Evolutionary conservation across 2,113 vertebrate species (phyloP), one percentile per base, ranked within the genome.

Genomic region (Saguinus midas): DNA sequence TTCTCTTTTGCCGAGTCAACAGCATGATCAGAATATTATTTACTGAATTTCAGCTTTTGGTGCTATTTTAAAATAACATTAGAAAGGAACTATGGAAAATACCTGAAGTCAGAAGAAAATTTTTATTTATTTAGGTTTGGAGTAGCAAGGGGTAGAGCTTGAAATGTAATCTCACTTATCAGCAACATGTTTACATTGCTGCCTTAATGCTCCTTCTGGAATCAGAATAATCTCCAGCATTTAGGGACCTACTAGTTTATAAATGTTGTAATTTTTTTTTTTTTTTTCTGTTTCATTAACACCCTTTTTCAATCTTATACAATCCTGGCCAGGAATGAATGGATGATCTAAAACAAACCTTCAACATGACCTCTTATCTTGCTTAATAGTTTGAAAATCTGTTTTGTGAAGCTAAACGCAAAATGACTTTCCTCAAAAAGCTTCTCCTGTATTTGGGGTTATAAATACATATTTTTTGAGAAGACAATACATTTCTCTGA

Each of bases 341-440:
- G 64, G 91, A 57, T 35, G 21, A 50, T 86, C 72, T 52, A 84
- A 58, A 94, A 52, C 40, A 18, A 25, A 32, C 27, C 35, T 95
- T 94, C 84, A 83, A 4, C 3, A 14, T 43, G 87, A 96, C 91
- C 90, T 90, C 87, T 48, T 68, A n/a, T n/a, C 79, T 94, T 75
- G 55, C 37, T 88, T 87, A 92, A 80, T 81, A 93, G 55, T 64
- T 85, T 78, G 37, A 66, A 93, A 87, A 86, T 86, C 64, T 68
- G 88, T 95, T 96, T 93, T 1, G 0, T 32, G 57, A 85, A 43
- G 23, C 43, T 81, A 85, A 88, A 76, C 40, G 76, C 87, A 55
- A 79, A 66, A 92, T 5, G 32, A 23, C n/a, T 70, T 91, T 81
- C 66, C 68, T 97, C 68, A 40, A 79, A 96, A 55, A 96, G n/a